Evolutionary conservation across 2,113 vertebrate species (phyloP).

Genomic region (Apodemus speciosus): DNA sequence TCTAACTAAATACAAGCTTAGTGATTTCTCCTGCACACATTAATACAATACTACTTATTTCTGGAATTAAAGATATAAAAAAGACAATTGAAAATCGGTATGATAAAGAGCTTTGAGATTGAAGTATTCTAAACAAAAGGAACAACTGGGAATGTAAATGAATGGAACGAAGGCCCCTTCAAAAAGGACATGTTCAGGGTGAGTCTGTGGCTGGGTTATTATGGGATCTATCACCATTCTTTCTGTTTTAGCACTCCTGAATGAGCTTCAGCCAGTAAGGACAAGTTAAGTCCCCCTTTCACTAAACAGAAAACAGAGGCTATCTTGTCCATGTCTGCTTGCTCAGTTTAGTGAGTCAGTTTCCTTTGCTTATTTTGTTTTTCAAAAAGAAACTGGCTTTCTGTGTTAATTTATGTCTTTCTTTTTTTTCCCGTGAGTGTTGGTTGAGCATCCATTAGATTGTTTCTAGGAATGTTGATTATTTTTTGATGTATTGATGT

Average conservation of each 20-base stretch:
- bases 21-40: not conserved
- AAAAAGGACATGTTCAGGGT: accelerated
- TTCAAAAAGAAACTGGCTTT: not conserved
- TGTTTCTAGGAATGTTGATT: not conserved
- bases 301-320: not conserved
- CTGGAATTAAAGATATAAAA: not conserved
- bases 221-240: no score
- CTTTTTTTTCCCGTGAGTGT: not conserved
- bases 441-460: no score
- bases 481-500: not conserved
- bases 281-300: not conserved
- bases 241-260: not conserved
- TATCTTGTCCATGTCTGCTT: not conserved
- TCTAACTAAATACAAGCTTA: not conserved
- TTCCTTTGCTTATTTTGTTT: not conserved
- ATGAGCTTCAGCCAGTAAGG: not conserved
- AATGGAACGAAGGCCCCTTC: accelerated
- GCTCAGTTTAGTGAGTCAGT: not conserved
- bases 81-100: not conserved
- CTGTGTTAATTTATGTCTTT: not conserved
- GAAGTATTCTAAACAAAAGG: not conserved
- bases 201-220: not conserved
- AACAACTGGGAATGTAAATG: accelerated
- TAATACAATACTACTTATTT: not conserved
- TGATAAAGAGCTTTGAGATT: not conserved